A percentile compares a stretch with the other conserved stretches of the same genome.
Evolutionary conservation across 2,797 vertebrate genomes (phyloP).

Genomic region (Lophotriccus pileatus): DNA sequence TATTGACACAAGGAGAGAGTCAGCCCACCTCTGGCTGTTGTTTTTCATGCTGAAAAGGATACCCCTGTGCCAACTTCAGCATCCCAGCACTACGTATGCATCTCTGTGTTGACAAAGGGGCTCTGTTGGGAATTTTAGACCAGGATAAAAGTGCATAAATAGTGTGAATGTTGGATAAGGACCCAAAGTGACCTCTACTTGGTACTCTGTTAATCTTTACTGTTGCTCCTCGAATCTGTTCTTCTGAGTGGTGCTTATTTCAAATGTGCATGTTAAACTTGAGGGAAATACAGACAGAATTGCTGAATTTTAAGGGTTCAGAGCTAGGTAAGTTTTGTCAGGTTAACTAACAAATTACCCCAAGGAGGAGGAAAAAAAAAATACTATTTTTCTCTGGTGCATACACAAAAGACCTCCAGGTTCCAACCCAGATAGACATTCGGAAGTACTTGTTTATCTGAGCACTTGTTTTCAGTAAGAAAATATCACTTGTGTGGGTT

Average conservation of each 20-base stretch:
- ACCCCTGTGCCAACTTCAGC: neutral
- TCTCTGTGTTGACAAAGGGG: neutral
- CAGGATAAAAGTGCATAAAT: neutral
- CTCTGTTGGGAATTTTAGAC: neutral
- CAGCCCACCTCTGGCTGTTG: neutral
- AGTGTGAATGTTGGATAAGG: neutral
- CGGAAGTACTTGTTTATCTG: accelerated
- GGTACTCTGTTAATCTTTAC: neutral
- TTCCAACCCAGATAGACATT: neutral
- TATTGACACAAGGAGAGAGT: neutral
- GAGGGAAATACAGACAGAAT: neutral
- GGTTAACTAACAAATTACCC: neutral
- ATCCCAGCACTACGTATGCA: neutral
- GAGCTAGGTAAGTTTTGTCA: neutral
- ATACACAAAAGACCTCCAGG: neutral
- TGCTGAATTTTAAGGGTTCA: neutral
- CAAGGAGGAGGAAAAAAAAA: neutral
- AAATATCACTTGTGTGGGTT: neutral
- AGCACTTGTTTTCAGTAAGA: neutral
- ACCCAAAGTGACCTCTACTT: neutral
- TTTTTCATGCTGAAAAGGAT: neutral
- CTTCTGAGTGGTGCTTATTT: neutral
- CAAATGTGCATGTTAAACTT: neutral
- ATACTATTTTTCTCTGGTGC: neutral
- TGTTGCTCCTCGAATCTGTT: neutral